Conservation (phyloP, 2,888 invertebrate species). For the Latheticus oryzae region DNA sequence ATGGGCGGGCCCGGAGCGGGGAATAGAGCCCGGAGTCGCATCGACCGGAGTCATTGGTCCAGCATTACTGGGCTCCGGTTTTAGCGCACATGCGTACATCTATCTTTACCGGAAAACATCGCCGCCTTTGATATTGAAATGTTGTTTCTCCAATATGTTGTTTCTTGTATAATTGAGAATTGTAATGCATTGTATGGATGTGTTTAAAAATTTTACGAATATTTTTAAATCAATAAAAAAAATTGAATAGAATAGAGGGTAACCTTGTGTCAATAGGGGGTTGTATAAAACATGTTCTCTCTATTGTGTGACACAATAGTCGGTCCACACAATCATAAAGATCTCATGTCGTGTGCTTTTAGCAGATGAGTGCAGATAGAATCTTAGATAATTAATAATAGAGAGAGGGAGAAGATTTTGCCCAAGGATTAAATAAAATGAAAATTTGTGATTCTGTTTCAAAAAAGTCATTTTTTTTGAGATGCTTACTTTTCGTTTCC, state of each 20-base stretch:
- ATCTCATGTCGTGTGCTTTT: slow-evolving; percentile 59
- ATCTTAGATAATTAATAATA: no score
- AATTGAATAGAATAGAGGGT: no score
- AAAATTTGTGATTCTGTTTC: slow-evolving; percentile 40
- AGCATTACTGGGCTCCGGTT: slow-evolving; percentile 41
- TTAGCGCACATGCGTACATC: slow-evolving; percentile 53
- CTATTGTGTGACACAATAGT: slow-evolving; percentile 58
- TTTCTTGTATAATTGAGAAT: slow-evolving; percentile 61
- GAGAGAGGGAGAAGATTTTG: no score
- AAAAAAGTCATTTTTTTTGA: no score
- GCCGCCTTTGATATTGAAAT: slow-evolving; percentile 62
- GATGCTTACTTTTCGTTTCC: no score
- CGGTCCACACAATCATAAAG: slow-evolving; percentile 56
- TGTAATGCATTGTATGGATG: slow-evolving; percentile 58
- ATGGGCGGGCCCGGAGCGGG: slow-evolving; percentile 60
- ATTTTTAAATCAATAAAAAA: no score
- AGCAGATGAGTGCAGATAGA: slow-evolving; percentile 56
- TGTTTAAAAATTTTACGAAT: no score
- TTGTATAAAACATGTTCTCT: slow-evolving; percentile 56
- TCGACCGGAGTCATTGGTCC: slow-evolving; percentile 64
- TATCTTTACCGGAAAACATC: slow-evolving; percentile 55
- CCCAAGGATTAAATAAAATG: no score
- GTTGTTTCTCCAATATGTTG: slow-evolving; percentile 58
- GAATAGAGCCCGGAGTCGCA: slow-evolving; percentile 66
- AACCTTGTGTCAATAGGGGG: slow-evolving; percentile 61